Evolutionary conservation across 2,888 invertebrate species (phyloP), one percentile per base, ranked within the genome.

Genomic region (Synergus japonicus): DNA sequence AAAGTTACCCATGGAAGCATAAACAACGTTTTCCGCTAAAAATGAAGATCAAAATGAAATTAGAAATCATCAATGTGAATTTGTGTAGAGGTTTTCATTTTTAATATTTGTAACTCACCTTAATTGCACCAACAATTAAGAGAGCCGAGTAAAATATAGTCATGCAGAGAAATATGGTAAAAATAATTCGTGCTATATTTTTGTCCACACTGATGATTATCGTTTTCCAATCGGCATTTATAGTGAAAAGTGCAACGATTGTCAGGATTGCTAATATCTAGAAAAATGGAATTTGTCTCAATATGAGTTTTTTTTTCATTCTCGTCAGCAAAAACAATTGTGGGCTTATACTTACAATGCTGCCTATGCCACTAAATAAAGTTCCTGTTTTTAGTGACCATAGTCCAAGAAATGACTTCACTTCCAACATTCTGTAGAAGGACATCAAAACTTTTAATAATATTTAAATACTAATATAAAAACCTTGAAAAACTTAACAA

Each of bases 1-100:
- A 97, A 93, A 73, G 96, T 94, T 58, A 97, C 96, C 96, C 96
- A 97, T 8, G 97, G 97, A 78, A 97, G 93, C 96, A 97, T 97
- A 88, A 96, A 92, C 93, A 95, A 96, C 88, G 96, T 96, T 88
- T 96, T 96, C 88, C 96, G 94, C 97, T 97, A 92, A n/a, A 93
- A 92, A 79, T 63, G 54, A 18, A 58, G n/a, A 3, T 9, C n/a
- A 18, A 44, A 58, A 18, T 18, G n/a, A 58, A 2, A 58, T 58
- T 18, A 18, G 54, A 9, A 4, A 0, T 7, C 5, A 5, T 37
- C 7, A 7, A 37, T 54, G 8, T 54, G 54, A 8, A 15, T 4
- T 49, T 8, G n/a, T 54, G n/a, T 4, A 2, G 8, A 15, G 46
- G 22, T 76, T 29, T 58, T 76, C 22, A 69, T 69, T 63, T 63